A percentile compares a stretch with the other conserved stretches of the same genome.
Conservation (phyloP, 1,140 invertebrate species). For the Nymphalis io region DNA sequence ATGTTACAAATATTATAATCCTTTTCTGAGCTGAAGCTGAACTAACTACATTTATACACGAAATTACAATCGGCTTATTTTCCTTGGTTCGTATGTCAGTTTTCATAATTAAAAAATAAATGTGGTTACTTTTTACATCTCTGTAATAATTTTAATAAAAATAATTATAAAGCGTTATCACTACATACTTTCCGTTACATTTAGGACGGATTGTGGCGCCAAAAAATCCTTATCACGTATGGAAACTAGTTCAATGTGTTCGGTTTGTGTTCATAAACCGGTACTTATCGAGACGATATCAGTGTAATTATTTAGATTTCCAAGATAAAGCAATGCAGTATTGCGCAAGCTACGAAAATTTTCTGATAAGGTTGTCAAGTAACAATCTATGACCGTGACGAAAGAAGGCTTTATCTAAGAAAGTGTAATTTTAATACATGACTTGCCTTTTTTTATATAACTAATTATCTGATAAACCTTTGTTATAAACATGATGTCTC, state of each 20-base stretch:
- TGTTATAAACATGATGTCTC: background rate
- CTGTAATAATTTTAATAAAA: no score
- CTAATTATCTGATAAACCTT: background rate
- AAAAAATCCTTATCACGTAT: conserved; percentile 58
- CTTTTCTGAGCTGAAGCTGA: no score
- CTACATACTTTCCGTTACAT: background rate
- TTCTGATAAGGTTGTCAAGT: conserved; percentile 29
- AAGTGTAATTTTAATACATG: background rate
- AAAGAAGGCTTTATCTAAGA: background rate
- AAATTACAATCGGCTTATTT: no score
- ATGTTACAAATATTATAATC: no score
- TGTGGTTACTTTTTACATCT: no score
- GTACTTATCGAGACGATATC: conserved; percentile 35
- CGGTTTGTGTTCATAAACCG: conserved; percentile 39
- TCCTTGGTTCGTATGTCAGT: no score
- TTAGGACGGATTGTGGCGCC: conserved; percentile 41
- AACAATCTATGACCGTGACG: conserved; percentile 15
- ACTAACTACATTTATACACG: no score
- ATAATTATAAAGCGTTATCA: no score
- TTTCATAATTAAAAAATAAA: no score
- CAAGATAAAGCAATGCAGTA: conserved; percentile 32
- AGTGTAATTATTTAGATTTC: conserved; percentile 43
- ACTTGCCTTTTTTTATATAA: background rate
- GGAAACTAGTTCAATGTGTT: conserved; percentile 56
- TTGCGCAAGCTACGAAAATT: conserved; percentile 22